Evolutionary conservation across 2,888 invertebrate genomes (phyloP).

Genomic region (Brachylomia viminalis): DNA sequence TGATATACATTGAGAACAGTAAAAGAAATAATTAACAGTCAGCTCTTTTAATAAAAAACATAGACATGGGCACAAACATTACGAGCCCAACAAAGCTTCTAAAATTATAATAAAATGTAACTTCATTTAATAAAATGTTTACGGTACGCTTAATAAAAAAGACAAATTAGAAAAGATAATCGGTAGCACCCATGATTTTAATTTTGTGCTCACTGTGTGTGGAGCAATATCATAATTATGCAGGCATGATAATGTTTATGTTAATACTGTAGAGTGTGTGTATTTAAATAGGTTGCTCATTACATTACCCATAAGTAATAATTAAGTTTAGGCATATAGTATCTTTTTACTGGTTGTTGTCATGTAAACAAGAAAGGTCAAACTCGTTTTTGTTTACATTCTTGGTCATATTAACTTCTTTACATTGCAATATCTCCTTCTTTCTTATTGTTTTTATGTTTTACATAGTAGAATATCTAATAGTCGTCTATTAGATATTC

Average conservation of each 20-base stretch:
- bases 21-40: background rate
- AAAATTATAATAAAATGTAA: background rate
- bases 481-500: no score
- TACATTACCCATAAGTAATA: constrained; percentile 25
- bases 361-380: constrained; percentile 13
- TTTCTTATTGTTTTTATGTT: background rate
- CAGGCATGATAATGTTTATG: constrained; percentile 57
- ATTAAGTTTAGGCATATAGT: constrained; percentile 13
- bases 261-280: constrained; percentile 50
- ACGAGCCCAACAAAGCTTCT: no score
- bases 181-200: constrained; percentile 34
- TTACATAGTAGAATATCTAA: no score
- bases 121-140: background rate
- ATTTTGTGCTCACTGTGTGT: constrained; percentile 49
- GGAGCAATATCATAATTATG: constrained; percentile 54
- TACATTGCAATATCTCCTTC: background rate
- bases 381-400: constrained; percentile 13
- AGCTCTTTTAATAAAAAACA: background rate
- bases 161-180: constrained; percentile 17
- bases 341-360: background rate
- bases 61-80: background rate
- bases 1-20: background rate
- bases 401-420: background rate
- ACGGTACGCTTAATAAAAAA: background rate
- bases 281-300: constrained; percentile 49